Conservation (phyloP, 2,113 vertebrate species). For the Protomyctophum bolini region DNA sequence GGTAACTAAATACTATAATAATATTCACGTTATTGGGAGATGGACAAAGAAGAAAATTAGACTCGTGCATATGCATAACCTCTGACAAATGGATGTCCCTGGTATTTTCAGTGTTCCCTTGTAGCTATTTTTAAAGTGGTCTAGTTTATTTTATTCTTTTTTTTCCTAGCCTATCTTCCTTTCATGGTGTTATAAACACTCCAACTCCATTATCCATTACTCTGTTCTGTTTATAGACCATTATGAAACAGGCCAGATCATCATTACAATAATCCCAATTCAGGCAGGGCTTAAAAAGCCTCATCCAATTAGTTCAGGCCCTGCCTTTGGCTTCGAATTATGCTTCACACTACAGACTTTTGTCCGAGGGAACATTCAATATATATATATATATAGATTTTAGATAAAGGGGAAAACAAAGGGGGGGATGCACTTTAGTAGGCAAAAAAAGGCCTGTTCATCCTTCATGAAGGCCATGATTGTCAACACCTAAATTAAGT, state of each 20-base stretch:
- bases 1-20: background rate
- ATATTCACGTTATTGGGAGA: background rate
- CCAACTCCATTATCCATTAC: slow-evolving; percentile 15
- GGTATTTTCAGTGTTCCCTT: background rate
- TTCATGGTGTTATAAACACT: slow-evolving; percentile 23
- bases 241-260: slow-evolving; percentile 42
- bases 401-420: background rate
- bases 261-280: slow-evolving; percentile 52
- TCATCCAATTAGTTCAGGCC: slow-evolving; percentile 58
- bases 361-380: slow-evolving; percentile 9
- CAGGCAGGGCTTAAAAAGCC: slow-evolving; percentile 31
- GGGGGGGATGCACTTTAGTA: background rate
- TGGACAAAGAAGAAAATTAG: background rate
- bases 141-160: too few relatives aligned
- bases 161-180: background rate
- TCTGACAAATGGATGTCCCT: background rate
- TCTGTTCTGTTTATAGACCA: slow-evolving; percentile 37
- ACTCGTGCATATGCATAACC: background rate
- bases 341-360: slow-evolving; percentile 8
- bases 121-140: too few relatives aligned
- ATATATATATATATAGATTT: background rate
- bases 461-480: background rate
- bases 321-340: slow-evolving; percentile 27
- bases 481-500: background rate
- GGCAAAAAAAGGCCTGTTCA: background rate